Evolutionary conservation across 2,888 invertebrate species (phyloP), one percentile per base, ranked within the genome.

Genomic region (Synanthedon formicaeformis): DNA sequence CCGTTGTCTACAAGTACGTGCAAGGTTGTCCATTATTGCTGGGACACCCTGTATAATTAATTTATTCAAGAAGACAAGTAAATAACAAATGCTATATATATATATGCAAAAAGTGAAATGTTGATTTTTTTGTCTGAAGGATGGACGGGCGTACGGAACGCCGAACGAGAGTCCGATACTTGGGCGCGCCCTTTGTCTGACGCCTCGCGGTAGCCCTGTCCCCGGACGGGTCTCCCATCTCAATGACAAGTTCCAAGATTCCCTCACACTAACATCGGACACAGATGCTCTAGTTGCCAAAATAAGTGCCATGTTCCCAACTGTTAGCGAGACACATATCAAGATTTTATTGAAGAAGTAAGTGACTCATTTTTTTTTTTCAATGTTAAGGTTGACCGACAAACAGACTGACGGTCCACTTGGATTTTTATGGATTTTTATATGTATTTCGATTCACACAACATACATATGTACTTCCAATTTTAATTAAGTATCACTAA

Each of bases 261-360:
- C 92, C 3, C 89, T 91, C 51, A 89, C 89, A 1, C 88, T 91
- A 56, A 89, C 89, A 52, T 85, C 89, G 6, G 93, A 94, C 58
- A 90, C 91, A 0, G 94, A 95, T 62, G 91, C 92, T 6, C 89
- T 93, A 54, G 94, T 95, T 12, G 88, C 91, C 48, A 95, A 94
- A 79, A 94, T 96, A 63, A 92, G 93, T 66, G 92, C 94, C 50
- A 93, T 96, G 92, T 96, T 97, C 74, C 96, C 96, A 2, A 96
- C 96, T 6, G 96, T 96, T 52, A 92, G 93, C 56, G 96, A 96
- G 68, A 93, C 93, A 27, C 96, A 96, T 71, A 96, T 96, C 70
- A 92, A 94, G 66, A 89, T 96, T 61, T 88, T 96, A 60, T 80
- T 96, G 53, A 95, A 95, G 79, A 96, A 96, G 96, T 96, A 90